Base-by-base conservation (phyloP, 35 echinoderm and acorn worm genomes). In the Diadema setosum region DNA sequence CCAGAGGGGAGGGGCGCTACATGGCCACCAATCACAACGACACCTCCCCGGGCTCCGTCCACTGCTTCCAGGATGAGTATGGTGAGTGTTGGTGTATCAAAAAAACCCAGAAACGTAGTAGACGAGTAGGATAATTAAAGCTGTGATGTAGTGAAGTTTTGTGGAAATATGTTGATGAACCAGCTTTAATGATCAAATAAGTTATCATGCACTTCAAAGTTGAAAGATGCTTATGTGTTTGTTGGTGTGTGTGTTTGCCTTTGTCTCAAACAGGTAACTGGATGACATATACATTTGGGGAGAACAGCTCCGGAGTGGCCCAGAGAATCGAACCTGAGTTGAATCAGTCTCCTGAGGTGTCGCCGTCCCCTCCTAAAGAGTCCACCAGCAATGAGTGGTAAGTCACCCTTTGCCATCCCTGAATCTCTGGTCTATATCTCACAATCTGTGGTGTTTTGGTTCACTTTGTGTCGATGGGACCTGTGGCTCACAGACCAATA, bases 191-290 rank as follows among this genome's bases (percentile, higher is more conserved):
- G n/a, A n/a, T n/a, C n/a, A n/a, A n/a, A n/a, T n/a, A n/a, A n/a
- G n/a, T n/a, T n/a, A n/a, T n/a, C n/a, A n/a, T n/a, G n/a, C n/a
- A n/a, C n/a, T n/a, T n/a, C n/a, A n/a, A n/a, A n/a, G n/a, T n/a
- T n/a, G n/a, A n/a, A n/a, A n/a, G n/a, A n/a, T 5, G 7, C 17
- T 60, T 25, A 17, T 73, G n/a, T 73, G 2, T 17, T 42, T 32
- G 20, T 78, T 9, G 9, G 12, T 43, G 27, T 41, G 6, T 78
- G 36, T 21, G 2, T 5, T 78, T 44, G 18, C 73, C 24, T n/a
- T n/a, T n/a, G n/a, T n/a, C n/a, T n/a, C n/a, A n/a, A n/a, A n/a
- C 83, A 94, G 93, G 93, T 67, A 91, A 95, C 76, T 95, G 88
- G 93, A 81, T 87, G 83, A 86, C 86, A 4, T 95, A 95, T 42